Conservation (phyloP, 2,797 vertebrate species). For the Microctenopoma stevenorrisi region DNA sequence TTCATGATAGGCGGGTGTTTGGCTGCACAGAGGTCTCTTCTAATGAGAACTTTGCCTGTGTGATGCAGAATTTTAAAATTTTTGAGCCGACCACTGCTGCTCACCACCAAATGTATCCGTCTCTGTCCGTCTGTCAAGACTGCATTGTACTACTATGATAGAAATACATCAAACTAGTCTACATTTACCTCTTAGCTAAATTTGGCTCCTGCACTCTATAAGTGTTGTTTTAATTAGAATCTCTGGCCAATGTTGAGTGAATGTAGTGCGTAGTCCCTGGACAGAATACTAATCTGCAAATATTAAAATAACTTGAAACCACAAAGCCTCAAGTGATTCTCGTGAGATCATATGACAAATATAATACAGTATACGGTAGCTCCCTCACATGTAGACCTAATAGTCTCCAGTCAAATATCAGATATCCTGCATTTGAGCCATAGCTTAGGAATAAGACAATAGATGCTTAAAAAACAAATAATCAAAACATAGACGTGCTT, state of each 20-base stretch:
- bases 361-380: slow-evolving; percentile 14
- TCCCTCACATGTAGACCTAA: slow-evolving; percentile 1
- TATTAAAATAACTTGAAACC: slow-evolving; percentile 50
- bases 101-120: not conserved
- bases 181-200: slow-evolving; percentile 10
- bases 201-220: slow-evolving; percentile 4
- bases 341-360: slow-evolving; percentile 31
- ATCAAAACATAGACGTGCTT: not conserved
- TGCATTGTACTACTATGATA: slow-evolving; percentile 1
- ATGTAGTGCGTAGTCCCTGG: slow-evolving; percentile 31
- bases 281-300: slow-evolving; percentile 33
- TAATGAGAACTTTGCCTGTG: slow-evolving; percentile 38
- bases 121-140: slow-evolving; percentile 31
- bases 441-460: not conserved
- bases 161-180: slow-evolving; percentile 15
- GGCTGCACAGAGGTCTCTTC: slow-evolving; percentile 46
- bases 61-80: slow-evolving; percentile 66
- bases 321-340: slow-evolving; percentile 33
- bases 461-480: not conserved
- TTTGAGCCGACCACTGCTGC: slow-evolving; percentile 23
- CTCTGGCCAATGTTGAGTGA: slow-evolving; percentile 7
- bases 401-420: slow-evolving; percentile 1
- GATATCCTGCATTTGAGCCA: not conserved
- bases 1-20: slow-evolving; percentile 47
- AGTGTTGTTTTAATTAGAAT: slow-evolving; percentile 16